Evolutionary conservation across 2,113 vertebrate species (phyloP), one percentile per base, ranked within the genome.

Genomic region (Cettia cetti): DNA sequence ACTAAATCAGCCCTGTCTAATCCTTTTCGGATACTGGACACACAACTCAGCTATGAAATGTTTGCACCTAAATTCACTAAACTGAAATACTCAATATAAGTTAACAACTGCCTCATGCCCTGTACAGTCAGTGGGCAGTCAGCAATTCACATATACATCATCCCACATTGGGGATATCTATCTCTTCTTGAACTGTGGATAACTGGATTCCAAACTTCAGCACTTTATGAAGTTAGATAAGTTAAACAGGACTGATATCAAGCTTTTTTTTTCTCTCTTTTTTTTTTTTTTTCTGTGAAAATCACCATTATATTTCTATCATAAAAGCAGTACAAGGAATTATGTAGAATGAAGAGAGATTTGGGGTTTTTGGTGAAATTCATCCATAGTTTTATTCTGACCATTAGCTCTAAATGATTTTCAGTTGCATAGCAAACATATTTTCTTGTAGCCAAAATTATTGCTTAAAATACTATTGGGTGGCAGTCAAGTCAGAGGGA

Each of bases 251-350:
- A 82, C 50, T 23, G 7, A 72, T 27, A 8, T 1, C 14, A 82
- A 88, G 77, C 3, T 13, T 5, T 16, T 61, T 42, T 40, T 47
- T 15, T 3, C 0, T 2, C 0, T 10, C 7, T 5, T 28, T 11
- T n/a, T 57, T 57, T 14, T 57, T 23, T 23, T 60, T 70, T 33
- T 31, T 53, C 21, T 35, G 11, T 45, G 39, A 82, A 47, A 79
- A 90, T 61, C 40, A 52, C 28, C 6, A 15, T 65, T 77, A 45
- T 26, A 81, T 49, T 75, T 50, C 13, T 64, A 22, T 39, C 23
- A 54, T 39, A 79, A 81, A 90, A 72, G 16, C 30, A 85, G 24
- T 64, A 42, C 10, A 52, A 75, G 26, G 47, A 78, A 33, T 56
- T 42, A 85, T 9, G 18, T 17, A 76, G 28, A 66, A 69, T 24